phyloP scores from a whole-genome alignment of 37 sponge, comb jelly and placozoan genomes.

The Ianthella basta region DNA sequence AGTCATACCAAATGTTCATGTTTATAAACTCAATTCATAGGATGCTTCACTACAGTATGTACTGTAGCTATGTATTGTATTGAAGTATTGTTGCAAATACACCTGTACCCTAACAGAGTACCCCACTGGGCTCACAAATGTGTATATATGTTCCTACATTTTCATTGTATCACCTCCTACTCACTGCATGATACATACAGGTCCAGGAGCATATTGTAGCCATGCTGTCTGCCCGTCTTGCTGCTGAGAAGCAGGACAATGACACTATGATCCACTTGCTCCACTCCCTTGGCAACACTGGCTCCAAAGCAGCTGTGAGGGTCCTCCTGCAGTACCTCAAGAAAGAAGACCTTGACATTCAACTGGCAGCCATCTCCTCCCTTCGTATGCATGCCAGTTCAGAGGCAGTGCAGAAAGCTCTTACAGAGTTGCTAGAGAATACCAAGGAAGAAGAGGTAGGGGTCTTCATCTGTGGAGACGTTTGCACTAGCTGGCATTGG shows the following conservation, averaged over 20 bases:
- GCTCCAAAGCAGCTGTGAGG: constrained; percentile 18
- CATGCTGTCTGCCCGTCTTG: constrained; percentile 28
- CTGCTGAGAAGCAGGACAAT: background rate
- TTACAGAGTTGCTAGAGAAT: background rate
- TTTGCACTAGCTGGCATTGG: background rate
- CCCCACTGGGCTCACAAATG: no score
- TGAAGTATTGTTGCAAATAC: no score
- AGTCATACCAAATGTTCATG: no score
- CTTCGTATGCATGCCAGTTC: constrained; percentile 28
- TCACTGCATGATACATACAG: no score
- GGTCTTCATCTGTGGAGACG: background rate
- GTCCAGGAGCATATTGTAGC: constrained; percentile 18
- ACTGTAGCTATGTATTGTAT: no score
- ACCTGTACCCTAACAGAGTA: no score
- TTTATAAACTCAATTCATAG: no score
- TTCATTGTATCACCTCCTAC: no score
- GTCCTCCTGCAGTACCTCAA: constrained; percentile 31
- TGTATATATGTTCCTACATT: no score
- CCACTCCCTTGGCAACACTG: constrained; percentile 63
- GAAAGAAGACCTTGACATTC: constrained; percentile 40
- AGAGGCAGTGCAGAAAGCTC: constrained; percentile 28
- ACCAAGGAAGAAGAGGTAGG: constrained; percentile 8
- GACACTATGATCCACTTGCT: constrained; percentile 25
- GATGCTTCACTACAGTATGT: no score
- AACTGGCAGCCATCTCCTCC: constrained; percentile 38